Evolutionary conservation across 1,140 invertebrate species (phyloP).

Genomic region (Bombus superbus): DNA sequence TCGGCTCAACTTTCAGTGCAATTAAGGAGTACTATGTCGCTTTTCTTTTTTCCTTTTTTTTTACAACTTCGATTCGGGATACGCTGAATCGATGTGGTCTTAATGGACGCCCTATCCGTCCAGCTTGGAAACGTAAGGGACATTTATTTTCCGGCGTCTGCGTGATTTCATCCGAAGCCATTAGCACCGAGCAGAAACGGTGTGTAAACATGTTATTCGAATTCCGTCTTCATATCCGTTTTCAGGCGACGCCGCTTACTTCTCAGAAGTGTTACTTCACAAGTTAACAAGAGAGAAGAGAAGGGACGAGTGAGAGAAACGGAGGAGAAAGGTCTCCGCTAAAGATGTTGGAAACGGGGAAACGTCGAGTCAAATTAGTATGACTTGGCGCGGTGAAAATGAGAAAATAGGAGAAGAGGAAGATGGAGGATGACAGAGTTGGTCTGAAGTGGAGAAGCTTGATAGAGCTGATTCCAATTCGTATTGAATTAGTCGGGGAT

Average conservation of each 20-base stretch:
- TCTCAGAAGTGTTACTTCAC: conserved; percentile 9
- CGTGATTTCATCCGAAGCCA: conserved; percentile 37
- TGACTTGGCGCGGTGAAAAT: conserved; percentile 29
- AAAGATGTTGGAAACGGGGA: not conserved
- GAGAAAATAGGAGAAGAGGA: conserved; percentile 35
- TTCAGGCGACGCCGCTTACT: conserved; percentile 39
- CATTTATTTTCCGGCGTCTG: conserved; percentile 31
- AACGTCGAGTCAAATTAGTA: conserved; percentile 39
- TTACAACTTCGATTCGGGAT: not conserved
- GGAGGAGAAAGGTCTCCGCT: not conserved
- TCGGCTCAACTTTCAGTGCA: not conserved
- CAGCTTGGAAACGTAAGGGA: not conserved
- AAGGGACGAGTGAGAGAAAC: not conserved
- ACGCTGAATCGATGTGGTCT: not conserved
- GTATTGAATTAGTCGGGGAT: conserved; percentile 59
- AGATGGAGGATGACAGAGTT: too few species aligned
- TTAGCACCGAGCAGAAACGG: conserved; percentile 51
- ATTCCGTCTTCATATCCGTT: conserved; percentile 73
- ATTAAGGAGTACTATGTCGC: not conserved
- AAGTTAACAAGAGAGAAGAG: not conserved
- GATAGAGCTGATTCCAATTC: conserved; percentile 44
- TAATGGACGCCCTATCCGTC: conserved; percentile 21
- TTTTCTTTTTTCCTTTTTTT: not conserved
- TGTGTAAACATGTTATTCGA: conserved; percentile 72
- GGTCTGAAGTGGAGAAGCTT: not conserved